phyloP scores from a whole-genome alignment of 2,797 vertebrate species.

The Acridotheres tristis region DNA sequence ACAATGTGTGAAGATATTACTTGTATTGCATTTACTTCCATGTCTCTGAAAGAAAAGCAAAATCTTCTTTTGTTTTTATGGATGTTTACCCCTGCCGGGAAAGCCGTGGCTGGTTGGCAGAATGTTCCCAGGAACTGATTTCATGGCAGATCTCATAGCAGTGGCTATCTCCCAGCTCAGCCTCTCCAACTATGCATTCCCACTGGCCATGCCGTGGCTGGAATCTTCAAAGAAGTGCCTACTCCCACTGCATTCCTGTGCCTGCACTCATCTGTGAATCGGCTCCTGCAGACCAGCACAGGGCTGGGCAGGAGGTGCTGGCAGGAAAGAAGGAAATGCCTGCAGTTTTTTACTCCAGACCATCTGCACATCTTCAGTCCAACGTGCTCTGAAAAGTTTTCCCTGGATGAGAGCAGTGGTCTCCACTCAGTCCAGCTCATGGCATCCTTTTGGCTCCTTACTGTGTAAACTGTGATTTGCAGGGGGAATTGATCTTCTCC shows the following conservation, averaged over 20 bases:
- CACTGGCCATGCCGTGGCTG: background rate
- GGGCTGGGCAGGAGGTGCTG: background rate
- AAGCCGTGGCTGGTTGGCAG: constrained; percentile 25
- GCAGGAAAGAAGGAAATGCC: constrained; percentile 27
- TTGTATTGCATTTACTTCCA: background rate
- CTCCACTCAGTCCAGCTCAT: rapidly evolving
- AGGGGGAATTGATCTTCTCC: background rate
- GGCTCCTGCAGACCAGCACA: background rate
- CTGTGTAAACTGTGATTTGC: background rate
- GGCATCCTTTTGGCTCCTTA: background rate
- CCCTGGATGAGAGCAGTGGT: background rate
- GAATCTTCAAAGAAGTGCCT: constrained; percentile 44
- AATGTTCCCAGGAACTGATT: constrained; percentile 53
- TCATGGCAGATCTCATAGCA: constrained; percentile 59
- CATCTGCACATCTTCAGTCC: background rate
- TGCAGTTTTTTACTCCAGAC: background rate
- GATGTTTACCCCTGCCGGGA: constrained; percentile 11
- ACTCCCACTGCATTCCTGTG: constrained; percentile 61
- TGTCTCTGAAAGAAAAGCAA: background rate
- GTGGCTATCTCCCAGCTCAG: constrained; percentile 40
- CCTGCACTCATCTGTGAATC: background rate
- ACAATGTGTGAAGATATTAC: background rate
- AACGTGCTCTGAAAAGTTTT: background rate
- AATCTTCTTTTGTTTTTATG: constrained; percentile 14
- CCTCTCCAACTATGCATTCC: background rate